These are phyloP conservation scores for Baronia brevicornis DNA, from an alignment of 2,888 invertebrate genomes.

Conservation along the genomic window DNA sequence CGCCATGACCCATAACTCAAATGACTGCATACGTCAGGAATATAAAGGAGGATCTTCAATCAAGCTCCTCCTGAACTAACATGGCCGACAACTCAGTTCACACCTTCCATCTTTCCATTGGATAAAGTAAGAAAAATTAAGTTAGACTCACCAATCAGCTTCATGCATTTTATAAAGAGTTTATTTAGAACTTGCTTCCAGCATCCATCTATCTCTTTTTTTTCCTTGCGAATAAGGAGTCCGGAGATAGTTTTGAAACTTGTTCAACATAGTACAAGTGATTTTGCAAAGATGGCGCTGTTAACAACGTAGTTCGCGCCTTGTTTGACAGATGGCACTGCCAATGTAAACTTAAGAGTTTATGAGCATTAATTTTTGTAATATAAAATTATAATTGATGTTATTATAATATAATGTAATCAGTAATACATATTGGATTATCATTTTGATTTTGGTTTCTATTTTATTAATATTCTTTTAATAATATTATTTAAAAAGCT, in stretches of 20 bases:
- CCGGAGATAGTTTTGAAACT: slow-evolving; percentile 35
- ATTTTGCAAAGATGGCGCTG: slow-evolving; percentile 49
- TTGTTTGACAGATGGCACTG: slow-evolving; percentile 41
- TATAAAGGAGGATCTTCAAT: slow-evolving; percentile 66
- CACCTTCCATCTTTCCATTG: slow-evolving; percentile 48
- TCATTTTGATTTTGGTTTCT: too few species aligned
- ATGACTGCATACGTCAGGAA: slow-evolving; percentile 70
- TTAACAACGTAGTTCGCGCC: slow-evolving; percentile 35
- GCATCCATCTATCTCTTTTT: slow-evolving; percentile 48
- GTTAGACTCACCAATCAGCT: slow-evolving; percentile 59
- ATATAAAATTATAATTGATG: too few species aligned
- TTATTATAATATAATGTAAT: too few species aligned
- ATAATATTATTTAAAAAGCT: too few species aligned
- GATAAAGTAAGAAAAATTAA: slow-evolving; percentile 47
- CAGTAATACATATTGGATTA: too few species aligned
- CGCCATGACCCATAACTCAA: slow-evolving; percentile 68
- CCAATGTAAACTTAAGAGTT: slow-evolving; percentile 8
- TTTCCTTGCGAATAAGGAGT: slow-evolving; percentile 43
- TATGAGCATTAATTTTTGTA: too few species aligned
- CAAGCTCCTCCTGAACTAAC: slow-evolving; percentile 63
- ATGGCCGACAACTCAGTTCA: slow-evolving; percentile 56
- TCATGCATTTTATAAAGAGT: slow-evolving; percentile 42
- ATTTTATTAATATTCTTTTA: too few species aligned
- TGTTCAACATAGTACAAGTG: slow-evolving; percentile 27
- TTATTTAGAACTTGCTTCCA: slow-evolving; percentile 51